phyloP scores from a whole-genome alignment of 2,888 invertebrate genomes.

The Coleophora deauratella region DNA sequence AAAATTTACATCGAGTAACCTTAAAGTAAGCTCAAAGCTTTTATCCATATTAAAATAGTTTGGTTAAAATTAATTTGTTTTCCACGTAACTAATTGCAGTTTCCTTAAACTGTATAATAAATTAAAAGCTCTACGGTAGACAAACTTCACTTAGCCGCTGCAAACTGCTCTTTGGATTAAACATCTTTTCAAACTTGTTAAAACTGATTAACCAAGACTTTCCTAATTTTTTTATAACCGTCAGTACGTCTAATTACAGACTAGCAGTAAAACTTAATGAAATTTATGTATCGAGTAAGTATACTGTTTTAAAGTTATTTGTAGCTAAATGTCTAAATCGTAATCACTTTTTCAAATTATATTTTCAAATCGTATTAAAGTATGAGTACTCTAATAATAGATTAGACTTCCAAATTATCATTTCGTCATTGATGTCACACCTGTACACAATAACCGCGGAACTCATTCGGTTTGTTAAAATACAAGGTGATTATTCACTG shows the following conservation, averaged over 20 bases:
- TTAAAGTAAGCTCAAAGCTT: too few relatives aligned
- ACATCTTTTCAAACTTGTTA: conserved; percentile 29
- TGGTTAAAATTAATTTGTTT: conserved; percentile 17
- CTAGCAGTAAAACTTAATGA: too few relatives aligned
- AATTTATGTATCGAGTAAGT: background rate
- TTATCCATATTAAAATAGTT: too few relatives aligned
- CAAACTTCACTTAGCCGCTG: conserved; percentile 24
- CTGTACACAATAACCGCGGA: too few relatives aligned
- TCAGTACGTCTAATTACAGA: too few relatives aligned
- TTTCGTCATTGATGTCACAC: too few relatives aligned
- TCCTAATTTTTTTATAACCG: background rate
- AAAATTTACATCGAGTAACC: too few relatives aligned
- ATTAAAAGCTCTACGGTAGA: conserved; percentile 30
- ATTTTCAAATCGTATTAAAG: background rate
- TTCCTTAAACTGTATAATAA: conserved; percentile 29
- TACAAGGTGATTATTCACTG: too few relatives aligned
- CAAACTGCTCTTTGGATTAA: conserved; percentile 29
- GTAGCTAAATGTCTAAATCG: conserved; percentile 4
- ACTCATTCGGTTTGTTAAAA: too few relatives aligned
- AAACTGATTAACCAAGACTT: conserved; percentile 21
- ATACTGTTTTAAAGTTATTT: conserved; percentile 5
- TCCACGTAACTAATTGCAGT: conserved; percentile 31
- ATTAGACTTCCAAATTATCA: too few relatives aligned
- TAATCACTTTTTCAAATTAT: background rate
- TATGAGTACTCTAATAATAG: background rate